Conservation (phyloP, 64 coral and sea anemone species). For the Acropora yongei region DNA sequence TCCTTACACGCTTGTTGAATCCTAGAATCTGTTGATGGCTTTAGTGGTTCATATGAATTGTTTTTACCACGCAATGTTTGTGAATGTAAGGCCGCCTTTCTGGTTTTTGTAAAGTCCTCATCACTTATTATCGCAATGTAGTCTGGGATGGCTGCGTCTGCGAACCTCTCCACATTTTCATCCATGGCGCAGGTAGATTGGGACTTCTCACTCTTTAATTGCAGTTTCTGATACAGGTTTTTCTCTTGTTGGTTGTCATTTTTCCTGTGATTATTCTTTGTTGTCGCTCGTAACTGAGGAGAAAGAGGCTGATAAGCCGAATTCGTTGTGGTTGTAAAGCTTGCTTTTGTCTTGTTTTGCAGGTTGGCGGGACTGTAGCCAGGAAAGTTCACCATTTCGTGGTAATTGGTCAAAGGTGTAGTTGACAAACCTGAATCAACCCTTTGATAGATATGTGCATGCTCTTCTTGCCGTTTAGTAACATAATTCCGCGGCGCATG, state of each 20-base stretch:
- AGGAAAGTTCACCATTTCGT: background rate
- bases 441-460: constrained; percentile 32
- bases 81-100: background rate
- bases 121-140: constrained; percentile 24
- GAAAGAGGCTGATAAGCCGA: background rate
- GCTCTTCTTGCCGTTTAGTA: background rate
- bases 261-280: background rate
- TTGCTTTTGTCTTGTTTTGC: background rate
- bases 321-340: background rate
- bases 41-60: background rate
- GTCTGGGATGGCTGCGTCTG: background rate
- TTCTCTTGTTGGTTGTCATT: background rate
- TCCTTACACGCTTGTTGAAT: background rate
- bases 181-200: background rate
- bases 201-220: background rate
- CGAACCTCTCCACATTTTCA: background rate
- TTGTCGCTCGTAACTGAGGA: background rate
- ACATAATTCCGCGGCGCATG: background rate
- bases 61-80: background rate
- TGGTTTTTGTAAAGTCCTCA: background rate
- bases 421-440: background rate
- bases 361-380: background rate
- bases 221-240: background rate
- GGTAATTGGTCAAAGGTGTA: background rate
- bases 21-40: background rate